A percentile compares a stretch with the other conserved stretches of the same genome.
Evolutionary conservation across 2,888 invertebrate species (phyloP).

Genomic region (Cheilosia impressa): DNA sequence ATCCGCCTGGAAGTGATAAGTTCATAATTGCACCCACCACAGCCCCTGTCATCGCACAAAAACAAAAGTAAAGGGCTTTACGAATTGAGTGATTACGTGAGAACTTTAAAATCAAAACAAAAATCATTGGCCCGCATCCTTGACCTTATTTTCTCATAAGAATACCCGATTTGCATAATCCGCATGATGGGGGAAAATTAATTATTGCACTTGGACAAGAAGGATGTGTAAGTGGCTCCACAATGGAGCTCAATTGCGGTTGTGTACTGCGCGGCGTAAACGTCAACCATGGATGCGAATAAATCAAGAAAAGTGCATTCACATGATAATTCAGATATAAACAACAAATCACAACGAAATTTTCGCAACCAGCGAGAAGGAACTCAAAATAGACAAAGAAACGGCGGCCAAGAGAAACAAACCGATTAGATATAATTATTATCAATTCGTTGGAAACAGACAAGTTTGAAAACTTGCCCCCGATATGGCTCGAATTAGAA

Average conservation of each 20-base stretch:
- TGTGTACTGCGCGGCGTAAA: neutral
- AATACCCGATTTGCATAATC: slow-evolving; percentile 20
- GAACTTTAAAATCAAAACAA: slow-evolving; percentile 9
- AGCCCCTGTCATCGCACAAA: neutral
- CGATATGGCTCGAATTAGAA: slow-evolving; percentile 5
- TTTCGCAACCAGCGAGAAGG: neutral
- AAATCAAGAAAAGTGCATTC: slow-evolving; percentile 60
- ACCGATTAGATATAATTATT: slow-evolving; percentile 37
- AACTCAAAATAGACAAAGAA: slow-evolving; percentile 1
- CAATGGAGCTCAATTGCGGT: slow-evolving; percentile 50
- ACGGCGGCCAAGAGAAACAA: neutral
- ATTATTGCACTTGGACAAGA: slow-evolving; percentile 4
- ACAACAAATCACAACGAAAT: slow-evolving; percentile 36
- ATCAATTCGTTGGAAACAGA: slow-evolving; percentile 36
- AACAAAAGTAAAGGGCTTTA: neutral
- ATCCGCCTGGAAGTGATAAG: neutral
- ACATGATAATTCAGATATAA: slow-evolving; percentile 43
- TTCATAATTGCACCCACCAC: neutral
- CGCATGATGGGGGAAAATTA: slow-evolving; percentile 6
- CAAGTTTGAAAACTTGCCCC: slow-evolving; percentile 17
- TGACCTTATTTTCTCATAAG: slow-evolving; percentile 11
- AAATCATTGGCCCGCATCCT: neutral
- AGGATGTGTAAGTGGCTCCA: slow-evolving; percentile 20
- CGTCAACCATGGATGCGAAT: slow-evolving; percentile 26
- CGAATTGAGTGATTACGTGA: slow-evolving; percentile 11